Conservation (phyloP, 1,140 invertebrate species). For the Caenorhabditis inopinata region DNA sequence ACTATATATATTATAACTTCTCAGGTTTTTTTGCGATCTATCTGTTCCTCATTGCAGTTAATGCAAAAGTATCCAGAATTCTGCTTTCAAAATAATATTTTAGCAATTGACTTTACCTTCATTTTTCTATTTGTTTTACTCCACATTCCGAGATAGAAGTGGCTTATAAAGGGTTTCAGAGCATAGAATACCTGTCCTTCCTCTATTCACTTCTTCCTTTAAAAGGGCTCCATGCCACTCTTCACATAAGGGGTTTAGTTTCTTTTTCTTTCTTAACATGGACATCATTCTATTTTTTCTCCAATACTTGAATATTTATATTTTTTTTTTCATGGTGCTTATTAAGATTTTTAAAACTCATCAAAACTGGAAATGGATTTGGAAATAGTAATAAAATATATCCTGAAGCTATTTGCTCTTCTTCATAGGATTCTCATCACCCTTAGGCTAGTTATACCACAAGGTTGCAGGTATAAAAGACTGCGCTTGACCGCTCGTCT, state of each 20-base stretch:
- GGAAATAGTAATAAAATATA: conserved; percentile 20
- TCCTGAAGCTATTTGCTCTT: conserved; percentile 7
- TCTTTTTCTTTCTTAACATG: not conserved
- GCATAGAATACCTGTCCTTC: conserved; percentile 7
- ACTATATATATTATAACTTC: too few species aligned
- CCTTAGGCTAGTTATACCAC: not conserved
- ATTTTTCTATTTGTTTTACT: not conserved
- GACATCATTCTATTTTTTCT: conserved; percentile 19
- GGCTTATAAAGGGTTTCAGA: not conserved
- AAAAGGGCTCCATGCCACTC: not conserved
- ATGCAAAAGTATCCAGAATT: too few species aligned
- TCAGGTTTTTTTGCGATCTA: too few species aligned
- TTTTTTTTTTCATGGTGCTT: not conserved
- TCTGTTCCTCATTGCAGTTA: too few species aligned
- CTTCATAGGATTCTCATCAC: not conserved
- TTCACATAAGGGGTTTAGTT: too few species aligned
- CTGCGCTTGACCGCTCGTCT: conserved; percentile 18
- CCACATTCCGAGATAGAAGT: not conserved
- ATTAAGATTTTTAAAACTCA: not conserved
- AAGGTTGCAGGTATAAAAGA: conserved; percentile 17
- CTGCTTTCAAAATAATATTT: not conserved
- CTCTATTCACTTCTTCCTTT: not conserved
- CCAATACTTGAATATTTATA: too few species aligned
- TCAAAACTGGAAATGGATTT: conserved; percentile 24
- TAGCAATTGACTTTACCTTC: too few species aligned